Evolutionary conservation across 2,888 invertebrate species (phyloP).

Genomic region (Panzeria rudis): DNA sequence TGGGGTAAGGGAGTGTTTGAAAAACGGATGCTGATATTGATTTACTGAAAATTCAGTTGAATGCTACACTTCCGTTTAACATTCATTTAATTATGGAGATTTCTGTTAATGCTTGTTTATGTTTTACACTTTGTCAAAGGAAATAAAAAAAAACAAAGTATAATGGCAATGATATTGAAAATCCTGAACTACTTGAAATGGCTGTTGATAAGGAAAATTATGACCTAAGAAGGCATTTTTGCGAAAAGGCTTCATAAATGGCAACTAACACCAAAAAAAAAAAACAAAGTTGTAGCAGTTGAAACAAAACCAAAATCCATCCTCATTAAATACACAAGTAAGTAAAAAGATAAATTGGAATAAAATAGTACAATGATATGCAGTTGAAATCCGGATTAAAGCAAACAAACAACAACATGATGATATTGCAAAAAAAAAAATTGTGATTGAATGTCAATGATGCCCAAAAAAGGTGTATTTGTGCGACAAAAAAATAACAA

Average conservation of each 20-base stretch:
- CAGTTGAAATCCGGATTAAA: not conserved
- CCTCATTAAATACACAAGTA: constrained; percentile 6
- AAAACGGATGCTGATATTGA: constrained; percentile 43
- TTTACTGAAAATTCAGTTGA: constrained; percentile 42
- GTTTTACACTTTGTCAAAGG: not conserved
- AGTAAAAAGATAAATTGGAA: constrained; percentile 1
- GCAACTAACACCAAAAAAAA: not conserved
- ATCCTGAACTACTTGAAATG: constrained; percentile 36
- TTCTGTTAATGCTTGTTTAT: constrained; percentile 46
- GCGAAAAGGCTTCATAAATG: not conserved
- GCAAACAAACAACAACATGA: not conserved
- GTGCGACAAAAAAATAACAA: not conserved
- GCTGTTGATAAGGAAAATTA: not conserved
- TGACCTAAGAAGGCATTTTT: not conserved
- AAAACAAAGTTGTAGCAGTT: constrained; percentile 1
- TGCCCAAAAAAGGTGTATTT: constrained; percentile 22
- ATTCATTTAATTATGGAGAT: constrained; percentile 12
- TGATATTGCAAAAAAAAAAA: constrained; percentile 10
- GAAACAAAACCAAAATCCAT: not conserved
- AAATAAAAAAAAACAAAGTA: not conserved
- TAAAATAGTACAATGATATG: constrained; percentile 25
- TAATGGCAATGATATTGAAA: constrained; percentile 28
- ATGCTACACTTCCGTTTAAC: constrained; percentile 52
- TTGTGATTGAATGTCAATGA: constrained; percentile 27
- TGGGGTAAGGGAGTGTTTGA: not conserved